phyloP scores from a whole-genome alignment of 2,888 invertebrate species.

The Cybosia mesomella region DNA sequence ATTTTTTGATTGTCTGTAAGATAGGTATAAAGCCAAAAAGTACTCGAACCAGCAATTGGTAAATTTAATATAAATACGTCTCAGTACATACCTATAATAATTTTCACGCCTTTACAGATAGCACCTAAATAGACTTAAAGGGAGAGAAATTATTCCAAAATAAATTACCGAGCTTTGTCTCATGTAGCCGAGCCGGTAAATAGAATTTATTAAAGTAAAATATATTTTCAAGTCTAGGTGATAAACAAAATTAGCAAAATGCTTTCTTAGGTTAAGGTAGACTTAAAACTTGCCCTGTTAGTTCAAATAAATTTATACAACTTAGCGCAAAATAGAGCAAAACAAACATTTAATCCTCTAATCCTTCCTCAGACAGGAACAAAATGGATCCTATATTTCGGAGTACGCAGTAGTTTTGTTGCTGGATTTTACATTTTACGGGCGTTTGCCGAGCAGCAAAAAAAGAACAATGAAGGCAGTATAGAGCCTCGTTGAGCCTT shows the following conservation, averaged over 20 bases:
- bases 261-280: not conserved
- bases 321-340: not conserved
- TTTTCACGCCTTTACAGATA: no score
- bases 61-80: no score
- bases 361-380: slow-evolving; percentile 15
- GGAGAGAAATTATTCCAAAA: no score
- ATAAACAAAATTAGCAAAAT: not conserved
- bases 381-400: slow-evolving; percentile 24
- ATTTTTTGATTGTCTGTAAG: no score
- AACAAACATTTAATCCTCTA: slow-evolving; percentile 9
- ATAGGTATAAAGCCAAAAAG: no score
- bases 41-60: no score
- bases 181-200: no score
- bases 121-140: no score
- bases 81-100: no score
- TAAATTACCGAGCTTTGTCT: no score
- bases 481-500: slow-evolving; percentile 28
- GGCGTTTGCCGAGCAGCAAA: slow-evolving; percentile 26
- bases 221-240: not conserved
- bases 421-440: slow-evolving; percentile 32
- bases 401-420: slow-evolving; percentile 22
- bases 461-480: slow-evolving; percentile 27
- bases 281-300: not conserved
- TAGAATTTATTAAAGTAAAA: not conserved
- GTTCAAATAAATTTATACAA: not conserved